Evolutionary conservation across 2,888 invertebrate species (phyloP).

Genomic region (Drosophila dives): DNA sequence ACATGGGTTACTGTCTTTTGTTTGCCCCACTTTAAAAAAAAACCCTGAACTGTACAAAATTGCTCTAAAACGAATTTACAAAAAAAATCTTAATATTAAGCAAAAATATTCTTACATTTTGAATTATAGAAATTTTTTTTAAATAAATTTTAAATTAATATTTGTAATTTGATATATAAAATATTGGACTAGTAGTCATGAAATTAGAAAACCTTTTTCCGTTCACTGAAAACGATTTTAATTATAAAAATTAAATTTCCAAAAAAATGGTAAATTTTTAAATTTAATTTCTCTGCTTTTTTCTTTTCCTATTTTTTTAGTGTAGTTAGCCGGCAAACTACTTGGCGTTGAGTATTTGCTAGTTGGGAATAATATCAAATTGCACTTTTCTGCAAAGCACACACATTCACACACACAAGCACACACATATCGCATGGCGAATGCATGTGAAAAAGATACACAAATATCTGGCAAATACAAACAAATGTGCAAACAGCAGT

Average conservation of each 20-base stretch:
- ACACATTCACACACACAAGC: conserved; percentile 8
- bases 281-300: background rate
- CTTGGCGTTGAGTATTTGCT: conserved; percentile 70
- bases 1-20: conserved; percentile 28
- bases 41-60: background rate
- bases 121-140: background rate
- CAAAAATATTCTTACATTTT: background rate
- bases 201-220: too few species aligned
- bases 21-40: conserved; percentile 2
- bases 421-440: background rate
- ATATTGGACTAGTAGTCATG: too few species aligned
- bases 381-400: conserved; percentile 66
- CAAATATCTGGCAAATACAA: conserved; percentile 74
- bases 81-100: too few species aligned
- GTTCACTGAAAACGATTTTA: background rate
- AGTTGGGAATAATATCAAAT: conserved; percentile 81
- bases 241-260: too few species aligned
- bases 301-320: background rate
- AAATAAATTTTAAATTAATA: too few species aligned
- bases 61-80: background rate
- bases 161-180: too few species aligned
- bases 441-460: conserved; percentile 58
- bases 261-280: background rate
- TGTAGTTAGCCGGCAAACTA: conserved; percentile 39
- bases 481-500: conserved; percentile 74